A percentile compares a stretch with the other conserved stretches of the same genome.
Conservation (phyloP, 2,797 vertebrate species). For the Myoxocephalus aenaeus region DNA sequence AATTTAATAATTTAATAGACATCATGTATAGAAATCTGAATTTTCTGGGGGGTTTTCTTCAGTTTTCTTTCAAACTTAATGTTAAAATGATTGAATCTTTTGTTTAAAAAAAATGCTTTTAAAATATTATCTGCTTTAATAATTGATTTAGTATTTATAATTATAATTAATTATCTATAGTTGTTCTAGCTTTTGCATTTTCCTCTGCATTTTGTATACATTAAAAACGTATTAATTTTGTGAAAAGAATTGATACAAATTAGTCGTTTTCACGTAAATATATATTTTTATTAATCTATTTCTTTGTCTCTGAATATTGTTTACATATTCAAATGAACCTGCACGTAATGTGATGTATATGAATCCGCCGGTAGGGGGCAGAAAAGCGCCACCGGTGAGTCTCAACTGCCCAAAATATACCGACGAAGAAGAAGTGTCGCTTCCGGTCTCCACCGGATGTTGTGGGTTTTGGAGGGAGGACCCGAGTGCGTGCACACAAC, state of each 20-base stretch:
- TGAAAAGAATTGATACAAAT: background rate
- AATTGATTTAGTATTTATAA: background rate
- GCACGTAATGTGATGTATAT: background rate
- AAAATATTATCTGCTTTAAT: too few relatives aligned
- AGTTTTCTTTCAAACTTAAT: too few relatives aligned
- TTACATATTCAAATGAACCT: background rate
- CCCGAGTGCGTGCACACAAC: background rate
- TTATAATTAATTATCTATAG: background rate
- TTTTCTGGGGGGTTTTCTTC: too few relatives aligned
- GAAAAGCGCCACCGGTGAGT: background rate
- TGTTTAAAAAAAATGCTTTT: too few relatives aligned
- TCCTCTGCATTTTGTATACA: background rate
- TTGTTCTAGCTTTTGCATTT: background rate
- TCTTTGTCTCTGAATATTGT: background rate
- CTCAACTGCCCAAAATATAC: background rate
- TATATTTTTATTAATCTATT: background rate
- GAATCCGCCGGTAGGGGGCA: background rate
- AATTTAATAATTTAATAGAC: too few relatives aligned
- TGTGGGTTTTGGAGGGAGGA: background rate
- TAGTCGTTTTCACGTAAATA: background rate
- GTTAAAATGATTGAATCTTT: too few relatives aligned
- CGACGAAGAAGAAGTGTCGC: background rate
- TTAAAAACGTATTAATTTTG: background rate
- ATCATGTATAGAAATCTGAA: too few relatives aligned
- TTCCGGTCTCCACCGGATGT: slow-evolving; percentile 13